Conservation (phyloP, 2,888 invertebrate species). For the Bursaphelenchus okinawaensis region DNA sequence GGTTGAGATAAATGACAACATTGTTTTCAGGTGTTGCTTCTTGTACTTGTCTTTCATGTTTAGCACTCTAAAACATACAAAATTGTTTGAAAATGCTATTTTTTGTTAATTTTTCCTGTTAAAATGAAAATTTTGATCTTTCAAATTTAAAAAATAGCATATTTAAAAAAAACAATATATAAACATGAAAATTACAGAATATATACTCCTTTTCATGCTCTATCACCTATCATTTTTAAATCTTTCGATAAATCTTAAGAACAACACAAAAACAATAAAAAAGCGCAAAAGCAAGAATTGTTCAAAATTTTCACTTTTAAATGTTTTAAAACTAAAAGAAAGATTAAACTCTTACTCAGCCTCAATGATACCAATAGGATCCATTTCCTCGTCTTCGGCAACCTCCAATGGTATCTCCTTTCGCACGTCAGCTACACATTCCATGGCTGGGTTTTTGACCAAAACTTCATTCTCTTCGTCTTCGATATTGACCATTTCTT, state of each 20-base stretch:
- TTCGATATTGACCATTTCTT: conserved; percentile 14
- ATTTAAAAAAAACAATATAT: too few species aligned
- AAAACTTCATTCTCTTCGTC: conserved; percentile 17
- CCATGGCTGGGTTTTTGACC: conserved; percentile 13
- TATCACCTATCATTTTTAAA: too few species aligned
- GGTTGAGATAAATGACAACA: neutral
- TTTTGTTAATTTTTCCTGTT: too few species aligned
- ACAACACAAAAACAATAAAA: too few species aligned
- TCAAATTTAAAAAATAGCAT: too few species aligned
- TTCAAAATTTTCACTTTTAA: too few species aligned
- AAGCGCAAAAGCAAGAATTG: too few species aligned
- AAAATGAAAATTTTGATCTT: too few species aligned
- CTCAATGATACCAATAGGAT: neutral
- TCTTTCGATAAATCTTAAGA: too few species aligned
- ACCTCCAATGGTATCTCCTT: neutral
- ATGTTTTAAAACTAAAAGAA: neutral
- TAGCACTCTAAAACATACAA: neutral
- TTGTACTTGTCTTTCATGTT: neutral
- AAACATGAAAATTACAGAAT: too few species aligned
- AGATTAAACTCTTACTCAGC: neutral
- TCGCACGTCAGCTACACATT: conserved; percentile 6
- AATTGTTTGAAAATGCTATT: too few species aligned
- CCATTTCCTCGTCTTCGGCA: neutral
- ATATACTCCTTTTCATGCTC: too few species aligned
- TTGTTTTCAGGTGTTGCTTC: neutral